Evolutionary conservation across 2,797 vertebrate species (phyloP).

Genomic region (Danio kyathit): DNA sequence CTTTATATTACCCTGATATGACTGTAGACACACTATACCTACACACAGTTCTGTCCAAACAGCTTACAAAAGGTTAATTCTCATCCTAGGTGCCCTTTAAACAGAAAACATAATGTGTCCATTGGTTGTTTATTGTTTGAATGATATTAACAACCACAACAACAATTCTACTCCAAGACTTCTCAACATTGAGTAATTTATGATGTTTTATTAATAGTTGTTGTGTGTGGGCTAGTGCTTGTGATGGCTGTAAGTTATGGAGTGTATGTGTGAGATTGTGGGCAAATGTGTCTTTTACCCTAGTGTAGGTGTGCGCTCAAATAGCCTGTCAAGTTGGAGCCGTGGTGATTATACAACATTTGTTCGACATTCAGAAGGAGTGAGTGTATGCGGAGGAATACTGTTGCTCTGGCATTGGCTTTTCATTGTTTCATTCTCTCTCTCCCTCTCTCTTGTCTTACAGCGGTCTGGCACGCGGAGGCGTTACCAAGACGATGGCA

Average conservation of each 20-base stretch:
- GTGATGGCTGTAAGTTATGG: conserved; percentile 7
- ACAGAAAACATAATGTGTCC: no score
- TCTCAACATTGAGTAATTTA: neutral
- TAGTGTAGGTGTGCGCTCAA: conserved; percentile 22
- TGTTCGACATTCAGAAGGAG: neutral
- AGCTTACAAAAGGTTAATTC: no score
- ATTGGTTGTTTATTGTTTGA: no score
- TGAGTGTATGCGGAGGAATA: neutral
- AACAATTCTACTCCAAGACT: neutral
- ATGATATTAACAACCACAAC: no score
- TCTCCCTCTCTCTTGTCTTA: conserved; percentile 11
- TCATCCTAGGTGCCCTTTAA: no score
- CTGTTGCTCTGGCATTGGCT: neutral
- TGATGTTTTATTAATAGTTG: neutral
- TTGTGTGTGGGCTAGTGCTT: conserved; percentile 18
- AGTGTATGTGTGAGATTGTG: neutral
- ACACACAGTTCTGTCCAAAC: no score
- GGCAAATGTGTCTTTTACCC: neutral
- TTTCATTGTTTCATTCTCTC: neutral
- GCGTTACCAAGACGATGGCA: conserved; percentile 95
- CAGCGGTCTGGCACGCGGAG: conserved; percentile 93
- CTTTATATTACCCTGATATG: no score
- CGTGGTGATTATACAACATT: conserved; percentile 5
- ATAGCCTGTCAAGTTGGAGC: neutral
- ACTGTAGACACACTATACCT: no score